phyloP scores from a whole-genome alignment of 2,797 vertebrate genomes.

The Sebastes diploproa region DNA sequence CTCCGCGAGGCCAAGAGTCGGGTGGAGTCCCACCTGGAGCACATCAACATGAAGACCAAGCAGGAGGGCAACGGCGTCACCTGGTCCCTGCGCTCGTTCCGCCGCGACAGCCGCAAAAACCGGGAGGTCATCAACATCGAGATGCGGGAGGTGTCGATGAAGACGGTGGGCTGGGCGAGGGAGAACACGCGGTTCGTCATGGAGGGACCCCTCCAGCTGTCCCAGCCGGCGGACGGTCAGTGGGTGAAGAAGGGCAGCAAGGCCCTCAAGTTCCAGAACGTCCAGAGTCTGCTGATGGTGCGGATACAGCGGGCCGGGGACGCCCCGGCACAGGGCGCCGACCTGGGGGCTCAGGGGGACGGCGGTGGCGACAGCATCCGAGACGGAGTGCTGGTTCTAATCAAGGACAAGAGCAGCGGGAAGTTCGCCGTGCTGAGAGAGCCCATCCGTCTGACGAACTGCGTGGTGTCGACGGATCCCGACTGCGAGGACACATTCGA shows the following conservation, averaged over 20 bases:
- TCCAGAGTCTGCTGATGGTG: conserved; percentile 92
- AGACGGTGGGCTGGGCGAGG: conserved; percentile 89
- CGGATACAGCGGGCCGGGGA: conserved; percentile 80
- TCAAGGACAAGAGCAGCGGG: conserved; percentile 93
- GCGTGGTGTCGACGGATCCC: conserved; percentile 89
- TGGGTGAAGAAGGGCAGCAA: conserved; percentile 93
- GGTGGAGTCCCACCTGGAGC: conserved; percentile 93
- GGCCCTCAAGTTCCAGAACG: conserved; percentile 91
- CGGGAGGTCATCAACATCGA: conserved; percentile 92
- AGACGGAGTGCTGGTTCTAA: conserved; percentile 89
- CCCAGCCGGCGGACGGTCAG: conserved; percentile 90
- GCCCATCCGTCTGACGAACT: conserved; percentile 90
- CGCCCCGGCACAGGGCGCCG: conserved; percentile 33
- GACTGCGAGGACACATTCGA: conserved; percentile 92
- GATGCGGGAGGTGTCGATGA: conserved; percentile 91
- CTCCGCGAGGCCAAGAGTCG: conserved; percentile 92
- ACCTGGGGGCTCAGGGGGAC: conserved; percentile 62
- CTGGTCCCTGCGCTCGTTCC: conserved; percentile 92
- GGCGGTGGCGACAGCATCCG: conserved; percentile 80
- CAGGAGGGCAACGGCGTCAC: conserved; percentile 88
- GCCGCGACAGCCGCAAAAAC: conserved; percentile 91
- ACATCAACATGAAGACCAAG: conserved; percentile 96
- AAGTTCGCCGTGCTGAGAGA: conserved; percentile 91
- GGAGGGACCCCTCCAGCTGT: conserved; percentile 90
- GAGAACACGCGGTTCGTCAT: conserved; percentile 91